phyloP scores from a whole-genome alignment of 2,113 vertebrate species.

The Stictonetta naevosa region DNA sequence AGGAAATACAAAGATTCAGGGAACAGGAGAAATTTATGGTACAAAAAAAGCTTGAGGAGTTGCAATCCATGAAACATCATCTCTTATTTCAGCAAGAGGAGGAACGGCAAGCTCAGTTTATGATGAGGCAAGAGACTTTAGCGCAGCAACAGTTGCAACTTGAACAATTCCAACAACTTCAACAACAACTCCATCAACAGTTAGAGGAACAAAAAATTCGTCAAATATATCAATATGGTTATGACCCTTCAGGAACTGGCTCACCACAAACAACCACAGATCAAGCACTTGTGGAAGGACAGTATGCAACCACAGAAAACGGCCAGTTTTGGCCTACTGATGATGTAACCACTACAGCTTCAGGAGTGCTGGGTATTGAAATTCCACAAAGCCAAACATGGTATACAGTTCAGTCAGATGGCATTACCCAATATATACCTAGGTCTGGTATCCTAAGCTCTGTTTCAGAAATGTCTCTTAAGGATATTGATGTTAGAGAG shows the following conservation, averaged over 20 bases:
- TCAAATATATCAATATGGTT: constrained; percentile 88
- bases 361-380: constrained; percentile 79
- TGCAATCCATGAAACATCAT: constrained; percentile 96
- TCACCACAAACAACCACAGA: constrained; percentile 82
- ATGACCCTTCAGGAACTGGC: constrained; percentile 78
- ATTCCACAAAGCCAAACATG: constrained; percentile 79
- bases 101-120: constrained; percentile 93
- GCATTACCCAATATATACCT: constrained; percentile 80
- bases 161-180: constrained; percentile 95
- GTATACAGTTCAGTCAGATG: constrained; percentile 84
- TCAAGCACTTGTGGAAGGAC: constrained; percentile 86
- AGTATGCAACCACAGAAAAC: constrained; percentile 86
- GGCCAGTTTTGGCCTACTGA: constrained; percentile 91
- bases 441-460: constrained; percentile 79
- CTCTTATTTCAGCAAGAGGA: constrained; percentile 96
- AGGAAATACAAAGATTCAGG: constrained; percentile 96
- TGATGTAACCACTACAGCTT: constrained; percentile 82
- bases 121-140: constrained; percentile 95
- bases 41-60: constrained; percentile 94
- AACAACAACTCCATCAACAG: constrained; percentile 94
- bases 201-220: constrained; percentile 92
- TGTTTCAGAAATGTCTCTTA: constrained; percentile 85
- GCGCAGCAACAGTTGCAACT: constrained; percentile 94
- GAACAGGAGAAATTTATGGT: constrained; percentile 97
- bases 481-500: constrained; percentile 82